These are phyloP conservation scores for Rousettus madagascariensis DNA, from an alignment of 2,797 vertebrate species.

Conservation along the genomic window DNA sequence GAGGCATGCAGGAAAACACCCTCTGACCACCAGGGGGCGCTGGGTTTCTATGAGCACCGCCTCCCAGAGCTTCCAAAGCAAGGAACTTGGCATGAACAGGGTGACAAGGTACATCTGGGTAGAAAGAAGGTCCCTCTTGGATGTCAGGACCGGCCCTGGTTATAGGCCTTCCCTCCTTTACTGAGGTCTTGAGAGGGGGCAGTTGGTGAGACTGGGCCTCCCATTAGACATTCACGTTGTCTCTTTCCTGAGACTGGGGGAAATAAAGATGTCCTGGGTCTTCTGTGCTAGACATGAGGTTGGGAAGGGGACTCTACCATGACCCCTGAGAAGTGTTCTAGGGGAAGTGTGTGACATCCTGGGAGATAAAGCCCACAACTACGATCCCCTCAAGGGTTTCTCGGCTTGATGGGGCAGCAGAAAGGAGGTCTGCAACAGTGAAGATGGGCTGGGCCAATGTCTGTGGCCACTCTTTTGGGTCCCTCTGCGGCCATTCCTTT, in stretches of 20 bases:
- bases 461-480: background rate
- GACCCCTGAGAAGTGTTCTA: background rate
- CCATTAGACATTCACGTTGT: background rate
- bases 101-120: too few relatives aligned
- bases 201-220: background rate
- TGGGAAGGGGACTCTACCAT: background rate
- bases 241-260: background rate
- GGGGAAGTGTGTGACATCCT: background rate
- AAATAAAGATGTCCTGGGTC: background rate
- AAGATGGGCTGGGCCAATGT: background rate
- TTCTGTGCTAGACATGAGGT: background rate
- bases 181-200: background rate
- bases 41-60: background rate
- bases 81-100: accelerated
- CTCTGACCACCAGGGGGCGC: conserved; percentile 37
- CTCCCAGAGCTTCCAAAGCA: background rate
- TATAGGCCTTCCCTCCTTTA: background rate
- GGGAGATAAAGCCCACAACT: background rate
- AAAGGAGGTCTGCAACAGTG: background rate
- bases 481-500: background rate
- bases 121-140: background rate
- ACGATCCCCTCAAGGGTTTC: background rate
- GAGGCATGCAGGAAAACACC: background rate
- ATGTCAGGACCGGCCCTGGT: background rate
- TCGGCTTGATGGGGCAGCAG: background rate